Evolutionary conservation across 2,113 vertebrate species (phyloP).

Genomic region (Perccottus glenii): DNA sequence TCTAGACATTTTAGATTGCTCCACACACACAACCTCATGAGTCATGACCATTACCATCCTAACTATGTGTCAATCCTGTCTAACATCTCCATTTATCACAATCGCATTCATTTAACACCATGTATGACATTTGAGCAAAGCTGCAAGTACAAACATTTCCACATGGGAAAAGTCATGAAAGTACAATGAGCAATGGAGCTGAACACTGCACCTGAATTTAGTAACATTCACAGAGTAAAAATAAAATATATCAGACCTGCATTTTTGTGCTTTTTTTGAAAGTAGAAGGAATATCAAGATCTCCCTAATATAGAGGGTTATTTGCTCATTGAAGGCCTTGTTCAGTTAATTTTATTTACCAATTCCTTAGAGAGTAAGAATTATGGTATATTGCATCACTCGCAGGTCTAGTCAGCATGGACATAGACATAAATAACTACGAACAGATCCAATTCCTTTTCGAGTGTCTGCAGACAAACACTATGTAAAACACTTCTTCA

Average conservation of each 20-base stretch:
- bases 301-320: too few species aligned
- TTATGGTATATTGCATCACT: background rate
- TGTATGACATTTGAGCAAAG: constrained; percentile 69
- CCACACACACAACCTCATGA: constrained; percentile 52
- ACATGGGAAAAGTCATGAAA: constrained; percentile 74
- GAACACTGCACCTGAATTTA: constrained; percentile 37
- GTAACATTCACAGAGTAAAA: constrained; percentile 40
- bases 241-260: background rate
- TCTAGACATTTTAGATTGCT: constrained; percentile 75
- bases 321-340: too few species aligned
- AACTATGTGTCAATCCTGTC: constrained; percentile 75
- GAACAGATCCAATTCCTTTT: too few species aligned
- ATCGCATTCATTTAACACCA: constrained; percentile 70
- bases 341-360: background rate
- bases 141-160: constrained; percentile 71
- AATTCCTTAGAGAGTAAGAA: background rate
- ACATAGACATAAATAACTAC: too few species aligned
- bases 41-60: constrained; percentile 68
- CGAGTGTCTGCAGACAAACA: too few species aligned
- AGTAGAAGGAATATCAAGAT: too few species aligned
- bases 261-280: too few species aligned
- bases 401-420: background rate
- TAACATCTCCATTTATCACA: constrained; percentile 80
- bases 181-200: constrained; percentile 61
- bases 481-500: too few species aligned